These are phyloP conservation scores for Panopea generosa DNA, from an alignment of 2,888 invertebrate species.

Conservation along the genomic window DNA sequence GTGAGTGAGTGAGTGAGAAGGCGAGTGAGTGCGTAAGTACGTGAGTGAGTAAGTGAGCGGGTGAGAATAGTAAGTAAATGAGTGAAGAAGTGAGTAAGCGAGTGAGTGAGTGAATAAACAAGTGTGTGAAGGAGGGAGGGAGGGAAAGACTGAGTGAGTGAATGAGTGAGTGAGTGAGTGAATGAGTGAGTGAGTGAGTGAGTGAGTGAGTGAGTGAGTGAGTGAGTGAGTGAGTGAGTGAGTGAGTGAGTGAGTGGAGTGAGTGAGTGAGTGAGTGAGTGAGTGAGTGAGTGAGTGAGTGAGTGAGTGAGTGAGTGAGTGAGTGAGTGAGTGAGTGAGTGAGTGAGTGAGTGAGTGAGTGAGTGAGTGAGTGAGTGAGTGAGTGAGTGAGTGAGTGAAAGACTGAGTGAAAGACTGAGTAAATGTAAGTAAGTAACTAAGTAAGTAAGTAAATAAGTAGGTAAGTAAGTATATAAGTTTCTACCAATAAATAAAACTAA, in stretches of 20 bases:
- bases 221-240: conserved; percentile 6
- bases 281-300: conserved; percentile 15
- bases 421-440: no score
- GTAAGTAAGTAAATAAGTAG: no score
- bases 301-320: conserved; percentile 13
- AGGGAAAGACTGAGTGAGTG: conserved; percentile 4
- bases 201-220: conserved; percentile 9
- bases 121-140: neutral
- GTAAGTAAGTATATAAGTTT: no score
- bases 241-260: conserved; percentile 9
- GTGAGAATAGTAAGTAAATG: no score
- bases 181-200: conserved; percentile 4
- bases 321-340: conserved; percentile 29
- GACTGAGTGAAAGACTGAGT: no score
- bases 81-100: no score
- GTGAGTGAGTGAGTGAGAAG: conserved; percentile 2
- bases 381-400: no score
- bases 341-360: conserved; percentile 22
- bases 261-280: conserved; percentile 4
- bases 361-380: no score
- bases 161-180: conserved; percentile 2
- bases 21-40: conserved; percentile 10
- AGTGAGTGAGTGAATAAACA: no score
- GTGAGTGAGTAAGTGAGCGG: no score
- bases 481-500: no score